Evolutionary conservation across 2,113 vertebrate species (phyloP).

Genomic region (Sapayoa aenigma): DNA sequence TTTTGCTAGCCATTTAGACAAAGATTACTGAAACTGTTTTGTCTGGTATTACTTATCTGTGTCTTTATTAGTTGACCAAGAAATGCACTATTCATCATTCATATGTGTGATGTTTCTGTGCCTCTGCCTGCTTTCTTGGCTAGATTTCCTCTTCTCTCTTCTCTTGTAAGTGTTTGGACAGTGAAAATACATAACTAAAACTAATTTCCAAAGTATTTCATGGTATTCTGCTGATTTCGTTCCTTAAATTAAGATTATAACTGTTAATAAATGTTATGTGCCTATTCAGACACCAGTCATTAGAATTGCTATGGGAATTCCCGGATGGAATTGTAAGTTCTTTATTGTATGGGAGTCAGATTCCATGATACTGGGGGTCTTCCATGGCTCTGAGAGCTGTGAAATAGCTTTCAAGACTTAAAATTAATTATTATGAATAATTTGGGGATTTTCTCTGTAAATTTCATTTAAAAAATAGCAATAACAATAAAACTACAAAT

Average conservation of each 20-base stretch:
- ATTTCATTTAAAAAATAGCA: conserved; percentile 16
- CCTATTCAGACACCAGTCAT: neutral
- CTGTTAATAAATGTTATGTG: neutral
- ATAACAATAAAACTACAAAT: neutral
- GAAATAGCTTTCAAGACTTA: conserved; percentile 27
- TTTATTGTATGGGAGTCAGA: neutral
- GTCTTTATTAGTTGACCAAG: neutral
- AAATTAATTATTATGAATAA: conserved; percentile 6
- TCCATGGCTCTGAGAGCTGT: neutral
- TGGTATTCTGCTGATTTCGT: neutral
- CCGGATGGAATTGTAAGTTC: neutral
- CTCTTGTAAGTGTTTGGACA: neutral
- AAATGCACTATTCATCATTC: neutral
- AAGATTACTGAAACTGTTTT: neutral
- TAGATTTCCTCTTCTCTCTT: neutral
- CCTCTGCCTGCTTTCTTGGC: neutral
- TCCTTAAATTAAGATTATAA: neutral
- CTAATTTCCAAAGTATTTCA: neutral
- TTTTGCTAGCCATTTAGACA: conserved; percentile 24
- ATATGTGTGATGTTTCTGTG: neutral
- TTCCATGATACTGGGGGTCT: neutral
- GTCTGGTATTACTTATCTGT: neutral
- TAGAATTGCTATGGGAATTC: neutral
- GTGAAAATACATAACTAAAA: neutral
- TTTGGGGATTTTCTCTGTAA: neutral